These are phyloP conservation scores for Aphelenchoides besseyi DNA, from an alignment of 1,140 invertebrate genomes.

Conservation along the genomic window DNA sequence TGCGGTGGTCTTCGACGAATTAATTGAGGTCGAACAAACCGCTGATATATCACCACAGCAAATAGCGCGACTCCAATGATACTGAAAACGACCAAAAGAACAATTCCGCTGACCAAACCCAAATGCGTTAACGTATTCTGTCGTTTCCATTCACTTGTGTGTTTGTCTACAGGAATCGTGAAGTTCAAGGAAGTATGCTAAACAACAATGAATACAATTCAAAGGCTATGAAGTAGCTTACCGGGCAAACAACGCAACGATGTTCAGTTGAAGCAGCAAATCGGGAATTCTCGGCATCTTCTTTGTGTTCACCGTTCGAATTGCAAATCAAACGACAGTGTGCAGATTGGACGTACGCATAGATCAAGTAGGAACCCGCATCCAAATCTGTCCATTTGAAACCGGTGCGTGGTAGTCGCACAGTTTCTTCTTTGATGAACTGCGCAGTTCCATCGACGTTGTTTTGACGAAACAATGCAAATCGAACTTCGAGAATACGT, in stretches of 20 bases:
- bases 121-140: constrained; percentile 18
- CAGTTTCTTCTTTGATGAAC: constrained; percentile 19
- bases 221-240: not conserved
- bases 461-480: not conserved
- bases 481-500: not conserved
- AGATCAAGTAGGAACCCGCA: constrained; percentile 38
- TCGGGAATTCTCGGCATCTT: too few species aligned
- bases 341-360: constrained; percentile 39
- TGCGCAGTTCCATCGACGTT: not conserved
- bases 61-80: constrained; percentile 24
- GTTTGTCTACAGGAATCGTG: constrained; percentile 34
- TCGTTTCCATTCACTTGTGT: constrained; percentile 31
- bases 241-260: not conserved
- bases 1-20: constrained; percentile 29
- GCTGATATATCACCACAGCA: constrained; percentile 26
- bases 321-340: constrained; percentile 45
- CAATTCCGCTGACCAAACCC: constrained; percentile 1
- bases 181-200: constrained; percentile 49
- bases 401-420: constrained; percentile 21
- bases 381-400: constrained; percentile 33
- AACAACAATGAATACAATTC: not conserved
- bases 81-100: constrained; percentile 26
- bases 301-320: not conserved
- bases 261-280: too few species aligned
- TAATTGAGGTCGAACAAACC: constrained; percentile 20